Percentiles rank a stretch among this genome's conserved stretches.
phyloP scores from a whole-genome alignment of 1,140 invertebrate species.

The Bombus terrestris region DNA sequence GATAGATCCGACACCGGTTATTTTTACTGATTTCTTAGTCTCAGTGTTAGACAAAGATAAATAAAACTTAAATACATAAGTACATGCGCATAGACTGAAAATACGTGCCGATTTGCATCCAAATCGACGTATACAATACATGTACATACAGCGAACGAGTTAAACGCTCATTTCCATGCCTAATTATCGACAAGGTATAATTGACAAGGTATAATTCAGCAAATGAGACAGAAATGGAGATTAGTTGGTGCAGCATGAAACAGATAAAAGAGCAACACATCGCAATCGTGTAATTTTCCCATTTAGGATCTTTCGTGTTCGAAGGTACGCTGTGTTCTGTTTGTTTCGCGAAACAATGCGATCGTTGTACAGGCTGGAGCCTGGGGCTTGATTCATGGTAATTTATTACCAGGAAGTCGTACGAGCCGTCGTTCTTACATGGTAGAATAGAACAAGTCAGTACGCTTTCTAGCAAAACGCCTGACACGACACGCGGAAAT shows the following conservation, averaged over 20 bases:
- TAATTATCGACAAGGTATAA: not conserved
- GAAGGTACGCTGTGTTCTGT: slow-evolving; percentile 21
- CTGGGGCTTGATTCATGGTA: slow-evolving; percentile 50
- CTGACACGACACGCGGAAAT: slow-evolving; percentile 58
- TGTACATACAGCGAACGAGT: no score
- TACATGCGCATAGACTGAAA: not conserved
- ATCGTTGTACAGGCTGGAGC: slow-evolving; percentile 20
- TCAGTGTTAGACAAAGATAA: no score
- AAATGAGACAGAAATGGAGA: not conserved
- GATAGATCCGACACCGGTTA: no score
- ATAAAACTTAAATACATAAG: no score
- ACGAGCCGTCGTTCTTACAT: slow-evolving; percentile 48
- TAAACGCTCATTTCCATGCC: not conserved
- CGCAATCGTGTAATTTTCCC: slow-evolving; percentile 6
- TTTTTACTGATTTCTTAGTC: no score
- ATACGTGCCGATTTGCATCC: not conserved
- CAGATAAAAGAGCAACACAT: not conserved
- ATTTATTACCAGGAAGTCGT: slow-evolving; percentile 65
- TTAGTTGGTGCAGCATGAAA: not conserved
- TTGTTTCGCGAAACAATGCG: slow-evolving; percentile 54
- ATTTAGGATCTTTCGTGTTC: slow-evolving; percentile 16
- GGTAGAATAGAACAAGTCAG: slow-evolving; percentile 30
- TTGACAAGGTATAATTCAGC: not conserved
- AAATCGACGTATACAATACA: not conserved
- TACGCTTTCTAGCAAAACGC: slow-evolving; percentile 21